Conservation (phyloP, 2,113 vertebrate species). For the Isichthys henryi region DNA sequence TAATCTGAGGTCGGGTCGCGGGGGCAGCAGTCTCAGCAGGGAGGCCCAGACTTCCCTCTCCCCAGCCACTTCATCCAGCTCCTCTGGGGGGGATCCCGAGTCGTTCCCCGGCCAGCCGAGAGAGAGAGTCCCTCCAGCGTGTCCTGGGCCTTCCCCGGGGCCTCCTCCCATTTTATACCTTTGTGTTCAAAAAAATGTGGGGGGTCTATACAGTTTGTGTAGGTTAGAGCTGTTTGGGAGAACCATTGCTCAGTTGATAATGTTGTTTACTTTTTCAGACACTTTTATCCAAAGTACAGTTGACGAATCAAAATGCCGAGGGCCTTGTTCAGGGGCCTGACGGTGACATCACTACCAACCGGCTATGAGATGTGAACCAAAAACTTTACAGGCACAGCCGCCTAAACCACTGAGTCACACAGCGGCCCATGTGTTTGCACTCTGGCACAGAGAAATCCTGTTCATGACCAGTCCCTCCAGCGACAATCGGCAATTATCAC, state of each 20-base stretch:
- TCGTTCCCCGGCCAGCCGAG: no score
- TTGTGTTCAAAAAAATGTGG: neutral
- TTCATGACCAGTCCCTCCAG: neutral
- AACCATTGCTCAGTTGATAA: neutral
- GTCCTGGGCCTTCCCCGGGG: no score
- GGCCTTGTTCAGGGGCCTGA: neutral
- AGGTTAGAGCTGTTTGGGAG: neutral
- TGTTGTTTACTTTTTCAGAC: neutral
- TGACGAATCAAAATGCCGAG: neutral
- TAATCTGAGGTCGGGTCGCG: no score
- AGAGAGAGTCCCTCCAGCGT: no score
- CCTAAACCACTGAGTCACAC: neutral
- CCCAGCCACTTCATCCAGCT: no score
- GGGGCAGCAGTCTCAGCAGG: no score
- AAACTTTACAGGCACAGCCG: neutral
- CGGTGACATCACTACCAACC: neutral
- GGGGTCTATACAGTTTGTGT: neutral
- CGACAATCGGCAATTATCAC: neutral
- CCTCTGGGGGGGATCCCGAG: no score
- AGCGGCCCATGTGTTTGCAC: neutral
- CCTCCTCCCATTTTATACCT: neutral
- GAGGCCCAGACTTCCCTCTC: no score
- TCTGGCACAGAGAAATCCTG: neutral
- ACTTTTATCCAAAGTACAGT: neutral
- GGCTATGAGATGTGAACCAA: neutral